Percentiles rank a stretch among this genome's conserved stretches.
Evolutionary conservation across 1,140 invertebrate genomes (phyloP).

Genomic region (Vollenhovia emeryi): DNA sequence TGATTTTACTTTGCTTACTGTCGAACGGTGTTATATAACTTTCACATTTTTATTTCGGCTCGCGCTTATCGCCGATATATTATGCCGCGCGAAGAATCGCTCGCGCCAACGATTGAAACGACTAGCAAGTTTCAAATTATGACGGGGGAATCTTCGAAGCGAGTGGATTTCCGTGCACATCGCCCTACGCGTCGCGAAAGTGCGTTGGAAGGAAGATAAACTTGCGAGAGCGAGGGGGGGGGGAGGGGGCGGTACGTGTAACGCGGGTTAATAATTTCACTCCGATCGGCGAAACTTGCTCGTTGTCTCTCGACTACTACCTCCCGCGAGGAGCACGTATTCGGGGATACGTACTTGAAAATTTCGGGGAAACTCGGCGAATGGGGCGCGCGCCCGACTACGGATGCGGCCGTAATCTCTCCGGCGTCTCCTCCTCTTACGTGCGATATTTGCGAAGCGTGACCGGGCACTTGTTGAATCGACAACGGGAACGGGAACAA

Average conservation of each 20-base stretch:
- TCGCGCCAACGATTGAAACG: background rate
- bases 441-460: constrained; percentile 72
- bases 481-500: constrained; percentile 69
- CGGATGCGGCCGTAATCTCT: constrained; percentile 47
- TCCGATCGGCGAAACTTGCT: constrained; percentile 21
- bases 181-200: background rate
- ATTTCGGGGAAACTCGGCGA: constrained; percentile 30
- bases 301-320: background rate
- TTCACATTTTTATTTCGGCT: background rate
- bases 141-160: background rate
- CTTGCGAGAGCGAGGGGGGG: background rate
- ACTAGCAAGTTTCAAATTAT: constrained; percentile 1
- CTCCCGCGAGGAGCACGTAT: background rate
- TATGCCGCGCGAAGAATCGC: background rate
- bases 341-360: constrained; percentile 20
- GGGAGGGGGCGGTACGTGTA: no score
- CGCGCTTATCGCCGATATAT: background rate
- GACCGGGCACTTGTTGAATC: constrained; percentile 84
- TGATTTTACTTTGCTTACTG: background rate
- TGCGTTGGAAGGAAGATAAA: background rate
- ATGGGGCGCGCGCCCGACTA: constrained; percentile 3
- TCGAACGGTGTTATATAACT: background rate
- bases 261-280: constrained; percentile 13
- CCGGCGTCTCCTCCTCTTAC: constrained; percentile 58
- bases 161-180: background rate